Evolutionary conservation across 2,797 vertebrate species (phyloP).

Genomic region (Sebastes iracundus): DNA sequence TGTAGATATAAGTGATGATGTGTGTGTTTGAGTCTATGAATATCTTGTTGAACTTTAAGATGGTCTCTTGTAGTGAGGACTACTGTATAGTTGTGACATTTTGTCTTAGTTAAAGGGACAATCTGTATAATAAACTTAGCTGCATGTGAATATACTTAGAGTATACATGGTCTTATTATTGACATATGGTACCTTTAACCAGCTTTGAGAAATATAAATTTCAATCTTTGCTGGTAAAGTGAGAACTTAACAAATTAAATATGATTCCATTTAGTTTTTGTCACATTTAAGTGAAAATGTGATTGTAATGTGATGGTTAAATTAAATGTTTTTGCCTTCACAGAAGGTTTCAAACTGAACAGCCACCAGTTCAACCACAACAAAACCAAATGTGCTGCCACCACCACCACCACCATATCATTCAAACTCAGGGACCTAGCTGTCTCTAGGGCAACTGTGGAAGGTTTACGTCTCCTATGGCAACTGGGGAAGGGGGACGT

Average conservation of each 20-base stretch:
- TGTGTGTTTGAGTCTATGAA: not conserved
- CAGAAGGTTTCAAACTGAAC: not conserved
- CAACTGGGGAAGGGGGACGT: conserved; percentile 75
- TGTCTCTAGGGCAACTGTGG: conserved; percentile 83
- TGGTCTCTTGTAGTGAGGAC: not conserved
- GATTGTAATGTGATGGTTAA: not conserved
- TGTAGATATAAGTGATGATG: not conserved
- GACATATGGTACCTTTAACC: not conserved
- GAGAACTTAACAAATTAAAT: not conserved
- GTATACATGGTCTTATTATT: not conserved
- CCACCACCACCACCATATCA: conserved; percentile 30
- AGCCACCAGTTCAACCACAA: conserved; percentile 15
- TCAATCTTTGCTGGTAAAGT: not conserved
- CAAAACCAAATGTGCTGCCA: conserved; percentile 35
- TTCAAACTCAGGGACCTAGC: conserved; percentile 63
- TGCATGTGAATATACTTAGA: not conserved
- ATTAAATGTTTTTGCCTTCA: not conserved
- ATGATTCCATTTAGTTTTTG: not conserved
- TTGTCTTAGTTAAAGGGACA: not conserved
- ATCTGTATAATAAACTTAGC: not conserved
- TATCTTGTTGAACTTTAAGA: not conserved
- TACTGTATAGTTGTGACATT: not conserved
- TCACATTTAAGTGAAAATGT: not conserved
- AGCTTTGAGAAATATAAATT: not conserved
- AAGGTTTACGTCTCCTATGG: conserved; percentile 83